Evolutionary conservation across 2,113 vertebrate genomes (phyloP).

Genomic region (Rutilus rutilus): DNA sequence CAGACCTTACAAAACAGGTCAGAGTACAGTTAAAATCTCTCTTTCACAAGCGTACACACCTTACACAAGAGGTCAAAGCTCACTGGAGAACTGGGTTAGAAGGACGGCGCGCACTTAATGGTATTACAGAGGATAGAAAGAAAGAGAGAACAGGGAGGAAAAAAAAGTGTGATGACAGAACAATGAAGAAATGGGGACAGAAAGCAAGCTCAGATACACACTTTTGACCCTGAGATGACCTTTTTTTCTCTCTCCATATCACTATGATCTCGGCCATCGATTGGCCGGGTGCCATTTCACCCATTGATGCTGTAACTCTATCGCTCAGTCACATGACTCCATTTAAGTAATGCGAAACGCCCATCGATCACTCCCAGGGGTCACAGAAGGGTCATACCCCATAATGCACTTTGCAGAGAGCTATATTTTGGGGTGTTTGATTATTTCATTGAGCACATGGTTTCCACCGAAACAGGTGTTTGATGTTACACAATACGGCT

Average conservation of each 20-base stretch:
- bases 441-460: background rate
- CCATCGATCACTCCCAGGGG: constrained; percentile 43
- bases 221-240: constrained; percentile 47
- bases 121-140: background rate
- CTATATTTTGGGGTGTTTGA: background rate
- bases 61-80: constrained; percentile 39
- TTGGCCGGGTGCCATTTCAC: constrained; percentile 45
- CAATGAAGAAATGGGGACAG: background rate
- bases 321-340: constrained; percentile 51
- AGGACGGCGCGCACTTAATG: background rate
- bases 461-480: background rate
- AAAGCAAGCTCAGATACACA: constrained; percentile 43
- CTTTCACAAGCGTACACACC: background rate
- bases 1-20: constrained; percentile 26
- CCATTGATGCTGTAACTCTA: constrained; percentile 53
- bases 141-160: background rate
- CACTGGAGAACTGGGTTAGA: constrained; percentile 37
- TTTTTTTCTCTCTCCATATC: constrained; percentile 2
- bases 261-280: constrained; percentile 47
- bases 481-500: background rate
- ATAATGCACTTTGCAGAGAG: constrained; percentile 31
- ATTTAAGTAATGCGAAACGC: constrained; percentile 53
- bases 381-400: constrained; percentile 36
- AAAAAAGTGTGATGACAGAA: background rate
- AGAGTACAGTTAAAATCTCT: constrained; percentile 23